A percentile compares a stretch with the other conserved stretches of the same genome.
These are phyloP conservation scores for Lordiphosa stackelbergi DNA, from an alignment of 1,140 invertebrate genomes.

Conservation along the genomic window DNA sequence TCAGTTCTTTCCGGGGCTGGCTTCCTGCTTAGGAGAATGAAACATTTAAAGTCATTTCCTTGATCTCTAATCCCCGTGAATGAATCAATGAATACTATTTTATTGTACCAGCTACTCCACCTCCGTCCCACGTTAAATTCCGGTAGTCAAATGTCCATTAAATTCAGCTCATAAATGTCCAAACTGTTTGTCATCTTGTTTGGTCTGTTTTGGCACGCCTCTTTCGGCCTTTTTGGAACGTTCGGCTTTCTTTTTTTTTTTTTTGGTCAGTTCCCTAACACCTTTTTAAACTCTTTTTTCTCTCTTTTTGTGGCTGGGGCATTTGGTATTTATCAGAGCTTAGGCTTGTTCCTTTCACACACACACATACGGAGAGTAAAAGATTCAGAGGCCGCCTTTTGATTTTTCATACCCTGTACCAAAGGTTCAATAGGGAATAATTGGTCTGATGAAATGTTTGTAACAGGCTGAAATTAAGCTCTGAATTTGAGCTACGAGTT, in stretches of 20 bases:
- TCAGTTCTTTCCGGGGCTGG: not conserved
- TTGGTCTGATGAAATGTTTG: too few relatives aligned
- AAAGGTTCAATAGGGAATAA: too few relatives aligned
- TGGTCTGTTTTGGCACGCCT: slow-evolving; percentile 29
- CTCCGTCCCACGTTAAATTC: slow-evolving; percentile 62
- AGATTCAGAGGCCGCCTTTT: slow-evolving; percentile 21
- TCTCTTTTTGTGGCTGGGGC: slow-evolving; percentile 13
- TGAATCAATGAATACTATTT: slow-evolving; percentile 31
- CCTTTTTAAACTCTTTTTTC: not conserved
- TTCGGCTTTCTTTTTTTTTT: slow-evolving; percentile 46
- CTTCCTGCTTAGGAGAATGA: slow-evolving; percentile 32
- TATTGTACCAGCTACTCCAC: not conserved
- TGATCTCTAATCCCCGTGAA: slow-evolving; percentile 2
- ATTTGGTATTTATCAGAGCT: slow-evolving; percentile 61
- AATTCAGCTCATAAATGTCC: slow-evolving; percentile 73
- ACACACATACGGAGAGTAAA: not conserved
- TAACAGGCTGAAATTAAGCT: too few relatives aligned
- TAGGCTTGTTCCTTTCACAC: slow-evolving; percentile 47
- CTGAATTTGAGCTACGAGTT: too few relatives aligned
- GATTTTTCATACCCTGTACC: slow-evolving; percentile 27
- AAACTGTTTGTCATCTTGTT: slow-evolving; percentile 72
- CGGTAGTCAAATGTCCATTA: slow-evolving; percentile 77
- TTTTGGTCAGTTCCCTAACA: slow-evolving; percentile 5
- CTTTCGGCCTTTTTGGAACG: slow-evolving; percentile 17
- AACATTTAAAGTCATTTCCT: slow-evolving; percentile 47